Conservation (phyloP, 53 echinoderm and acorn worm genomes). For the Glandiceps talaboti region DNA sequence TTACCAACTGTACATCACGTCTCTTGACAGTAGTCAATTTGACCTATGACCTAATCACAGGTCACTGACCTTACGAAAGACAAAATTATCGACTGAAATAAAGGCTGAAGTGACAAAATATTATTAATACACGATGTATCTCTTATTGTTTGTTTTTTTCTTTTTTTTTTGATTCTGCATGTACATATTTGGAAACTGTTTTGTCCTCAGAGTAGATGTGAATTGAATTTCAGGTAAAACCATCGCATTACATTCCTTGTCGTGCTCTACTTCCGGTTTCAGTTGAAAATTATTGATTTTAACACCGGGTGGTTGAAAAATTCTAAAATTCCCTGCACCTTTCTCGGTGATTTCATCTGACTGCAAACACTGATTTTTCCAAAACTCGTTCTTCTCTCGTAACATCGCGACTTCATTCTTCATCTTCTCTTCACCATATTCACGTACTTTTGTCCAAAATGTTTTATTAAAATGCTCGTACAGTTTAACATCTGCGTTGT, state of each 20-base stretch:
- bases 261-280: slow-evolving; percentile 39
- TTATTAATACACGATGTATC: no score
- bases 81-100: no score
- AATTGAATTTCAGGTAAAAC: slow-evolving; percentile 84
- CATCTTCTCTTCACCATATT: slow-evolving; percentile 64
- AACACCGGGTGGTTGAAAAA: slow-evolving; percentile 94
- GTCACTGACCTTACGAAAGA: no score
- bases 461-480: slow-evolving; percentile 84
- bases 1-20: no score
- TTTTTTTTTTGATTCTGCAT: neutral
- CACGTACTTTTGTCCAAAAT: slow-evolving; percentile 51
- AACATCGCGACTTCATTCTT: slow-evolving; percentile 45
- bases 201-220: slow-evolving; percentile 54
- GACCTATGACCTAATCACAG: no score
- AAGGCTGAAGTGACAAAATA: no score
- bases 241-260: slow-evolving; percentile 63
- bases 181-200: slow-evolving; percentile 44
- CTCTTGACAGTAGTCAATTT: no score
- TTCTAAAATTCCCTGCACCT: slow-evolving; percentile 65
- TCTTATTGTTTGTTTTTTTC: no score
- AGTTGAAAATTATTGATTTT: slow-evolving; percentile 86
- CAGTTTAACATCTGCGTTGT: slow-evolving; percentile 68
- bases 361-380: slow-evolving; percentile 50
- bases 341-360: slow-evolving; percentile 44
- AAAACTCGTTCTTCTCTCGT: slow-evolving; percentile 28